A percentile compares a stretch with the other conserved stretches of the same genome.
phyloP scores from a whole-genome alignment of 2,797 vertebrate genomes.

The Myiothlypis coronata region DNA sequence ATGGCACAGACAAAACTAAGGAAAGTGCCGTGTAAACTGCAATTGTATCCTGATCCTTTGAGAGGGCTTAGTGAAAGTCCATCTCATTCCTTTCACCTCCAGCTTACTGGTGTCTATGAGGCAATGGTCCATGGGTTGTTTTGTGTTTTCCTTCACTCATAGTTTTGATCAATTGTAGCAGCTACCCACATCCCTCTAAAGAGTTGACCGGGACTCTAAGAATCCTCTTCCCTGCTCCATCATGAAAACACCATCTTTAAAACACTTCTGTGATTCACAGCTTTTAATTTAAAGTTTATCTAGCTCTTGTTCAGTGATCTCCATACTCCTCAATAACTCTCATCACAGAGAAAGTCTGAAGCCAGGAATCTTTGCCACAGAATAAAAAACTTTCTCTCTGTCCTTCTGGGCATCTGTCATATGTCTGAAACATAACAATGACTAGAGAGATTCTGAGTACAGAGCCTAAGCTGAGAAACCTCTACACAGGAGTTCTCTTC shows the following conservation, averaged over 20 bases:
- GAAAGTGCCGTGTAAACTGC: neutral
- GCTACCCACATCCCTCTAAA: neutral
- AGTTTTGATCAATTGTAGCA: neutral
- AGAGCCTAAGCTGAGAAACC: neutral
- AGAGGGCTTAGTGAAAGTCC: neutral
- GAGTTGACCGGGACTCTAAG: neutral
- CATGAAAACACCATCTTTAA: neutral
- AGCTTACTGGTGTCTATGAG: neutral
- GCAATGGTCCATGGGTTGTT: neutral
- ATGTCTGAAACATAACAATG: neutral
- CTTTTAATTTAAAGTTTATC: neutral
- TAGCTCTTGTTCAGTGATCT: neutral
- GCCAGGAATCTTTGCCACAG: neutral
- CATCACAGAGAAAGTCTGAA: neutral
- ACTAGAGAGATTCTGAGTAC: neutral
- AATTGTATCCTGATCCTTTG: neutral
- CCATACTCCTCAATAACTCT: neutral
- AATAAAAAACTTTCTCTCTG: neutral
- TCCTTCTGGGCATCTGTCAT: neutral
- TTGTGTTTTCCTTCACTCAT: neutral
- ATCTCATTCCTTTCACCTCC: neutral
- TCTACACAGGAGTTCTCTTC: neutral
- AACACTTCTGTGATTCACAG: neutral
- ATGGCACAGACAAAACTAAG: neutral
- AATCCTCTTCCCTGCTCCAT: neutral